phyloP scores from a whole-genome alignment of 2,797 vertebrate genomes.

The Paedocypris micromegethes region DNA sequence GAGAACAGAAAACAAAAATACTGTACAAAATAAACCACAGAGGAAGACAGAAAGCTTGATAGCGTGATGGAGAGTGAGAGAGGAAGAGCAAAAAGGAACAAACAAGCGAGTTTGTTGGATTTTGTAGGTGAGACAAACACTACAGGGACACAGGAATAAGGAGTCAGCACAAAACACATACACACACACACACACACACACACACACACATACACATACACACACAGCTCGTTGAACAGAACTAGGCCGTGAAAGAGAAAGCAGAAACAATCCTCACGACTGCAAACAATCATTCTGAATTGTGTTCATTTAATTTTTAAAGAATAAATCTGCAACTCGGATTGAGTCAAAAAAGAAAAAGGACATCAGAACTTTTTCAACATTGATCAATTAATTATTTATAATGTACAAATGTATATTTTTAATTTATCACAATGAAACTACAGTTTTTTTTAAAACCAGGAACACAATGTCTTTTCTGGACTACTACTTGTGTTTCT shows the following conservation, averaged over 20 bases:
- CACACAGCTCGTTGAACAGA: slow-evolving; percentile 24
- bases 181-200: slow-evolving; percentile 15
- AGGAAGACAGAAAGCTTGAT: slow-evolving; percentile 13
- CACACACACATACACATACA: slow-evolving; percentile 9
- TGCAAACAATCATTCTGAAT: slow-evolving; percentile 8
- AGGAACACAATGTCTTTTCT: too few species aligned
- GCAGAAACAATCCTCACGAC: slow-evolving; percentile 23
- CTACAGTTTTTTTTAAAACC: too few species aligned
- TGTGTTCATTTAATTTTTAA: slow-evolving; percentile 20
- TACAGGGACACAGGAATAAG: slow-evolving; percentile 29
- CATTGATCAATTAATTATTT: neutral
- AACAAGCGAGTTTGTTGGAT: slow-evolving; percentile 33
- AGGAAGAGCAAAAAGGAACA: slow-evolving; percentile 15
- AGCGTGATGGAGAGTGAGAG: neutral
- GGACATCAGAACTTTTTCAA: neutral
- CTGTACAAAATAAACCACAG: slow-evolving; percentile 11
- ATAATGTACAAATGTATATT: too few species aligned
- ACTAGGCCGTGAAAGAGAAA: slow-evolving; percentile 29
- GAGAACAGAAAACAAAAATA: too few species aligned
- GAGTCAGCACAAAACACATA: slow-evolving; percentile 39
- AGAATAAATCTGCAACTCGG: slow-evolving; percentile 15
- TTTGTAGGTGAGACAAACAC: slow-evolving; percentile 46
- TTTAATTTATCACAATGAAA: too few species aligned
- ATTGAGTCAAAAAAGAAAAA: slow-evolving; percentile 8
- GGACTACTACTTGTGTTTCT: too few species aligned